phyloP scores from a whole-genome alignment of 2,113 vertebrate genomes.

The Oreochromis tanganicae region DNA sequence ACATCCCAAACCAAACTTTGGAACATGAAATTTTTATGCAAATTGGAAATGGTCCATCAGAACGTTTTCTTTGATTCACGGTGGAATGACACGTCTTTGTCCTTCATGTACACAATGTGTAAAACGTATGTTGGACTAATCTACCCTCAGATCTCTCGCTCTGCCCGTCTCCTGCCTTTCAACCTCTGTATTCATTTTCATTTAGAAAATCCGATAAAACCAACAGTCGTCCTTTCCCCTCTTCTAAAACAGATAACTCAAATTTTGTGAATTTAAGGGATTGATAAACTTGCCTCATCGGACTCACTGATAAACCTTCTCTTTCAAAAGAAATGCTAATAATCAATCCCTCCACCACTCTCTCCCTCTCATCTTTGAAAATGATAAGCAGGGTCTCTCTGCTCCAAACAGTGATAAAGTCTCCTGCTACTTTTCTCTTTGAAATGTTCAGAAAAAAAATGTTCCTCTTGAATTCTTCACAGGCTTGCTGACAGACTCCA shows the following conservation, averaged over 20 bases:
- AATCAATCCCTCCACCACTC: background rate
- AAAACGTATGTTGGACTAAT: background rate
- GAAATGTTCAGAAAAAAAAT: background rate
- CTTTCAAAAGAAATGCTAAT: background rate
- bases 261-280: background rate
- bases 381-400: background rate
- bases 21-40: fast-evolving
- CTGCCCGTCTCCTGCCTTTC: background rate
- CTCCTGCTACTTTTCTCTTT: background rate
- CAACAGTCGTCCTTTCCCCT: background rate
- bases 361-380: background rate
- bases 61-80: background rate
- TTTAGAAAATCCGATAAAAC: background rate
- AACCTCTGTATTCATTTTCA: background rate
- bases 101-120: background rate
- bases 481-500: background rate
- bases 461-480: background rate
- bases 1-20: fast-evolving
- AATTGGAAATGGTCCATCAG: background rate
- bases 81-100: background rate
- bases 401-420: background rate
- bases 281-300: background rate
- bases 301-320: background rate
- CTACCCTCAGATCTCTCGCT: fast-evolving
- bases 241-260: background rate